Conservation (phyloP, 2,888 invertebrate genomes). For the Mesochorus sp. region DNA sequence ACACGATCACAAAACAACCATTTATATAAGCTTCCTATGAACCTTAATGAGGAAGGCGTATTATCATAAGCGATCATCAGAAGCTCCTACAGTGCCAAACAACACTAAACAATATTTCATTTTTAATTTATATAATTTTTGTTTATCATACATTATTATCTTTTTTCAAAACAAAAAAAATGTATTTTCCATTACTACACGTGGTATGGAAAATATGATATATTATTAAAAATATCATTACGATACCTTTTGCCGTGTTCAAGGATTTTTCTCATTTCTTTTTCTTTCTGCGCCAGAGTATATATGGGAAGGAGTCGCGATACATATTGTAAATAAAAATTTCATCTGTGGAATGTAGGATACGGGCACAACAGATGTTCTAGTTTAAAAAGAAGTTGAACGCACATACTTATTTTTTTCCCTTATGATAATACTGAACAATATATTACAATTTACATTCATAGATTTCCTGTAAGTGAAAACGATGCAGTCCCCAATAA, state of each 20-base stretch:
- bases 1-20: conserved; percentile 57
- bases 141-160: conserved; percentile 44
- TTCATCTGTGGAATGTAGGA: conserved; percentile 78
- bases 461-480: conserved; percentile 57
- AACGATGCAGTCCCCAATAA: conserved; percentile 50
- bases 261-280: not conserved
- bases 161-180: conserved; percentile 56
- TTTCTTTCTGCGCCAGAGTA: conserved; percentile 26
- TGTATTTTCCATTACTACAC: conserved; percentile 51
- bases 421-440: conserved; percentile 79
- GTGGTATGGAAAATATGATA: conserved; percentile 1
- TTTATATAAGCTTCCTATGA: conserved; percentile 50
- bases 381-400: conserved; percentile 69
- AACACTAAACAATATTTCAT: conserved; percentile 53
- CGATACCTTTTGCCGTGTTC: conserved; percentile 31
- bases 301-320: conserved; percentile 48
- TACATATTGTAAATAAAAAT: conserved; percentile 66
- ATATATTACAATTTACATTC: conserved; percentile 80
- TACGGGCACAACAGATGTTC: too few species aligned
- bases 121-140: conserved; percentile 32
- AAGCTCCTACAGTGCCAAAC: conserved; percentile 53
- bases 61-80: conserved; percentile 61
- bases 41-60: conserved; percentile 50
- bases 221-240: conserved; percentile 46
- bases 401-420: conserved; percentile 62